Evolutionary conservation across 2,113 vertebrate species (phyloP).

Genomic region (Cynocephalus volans): DNA sequence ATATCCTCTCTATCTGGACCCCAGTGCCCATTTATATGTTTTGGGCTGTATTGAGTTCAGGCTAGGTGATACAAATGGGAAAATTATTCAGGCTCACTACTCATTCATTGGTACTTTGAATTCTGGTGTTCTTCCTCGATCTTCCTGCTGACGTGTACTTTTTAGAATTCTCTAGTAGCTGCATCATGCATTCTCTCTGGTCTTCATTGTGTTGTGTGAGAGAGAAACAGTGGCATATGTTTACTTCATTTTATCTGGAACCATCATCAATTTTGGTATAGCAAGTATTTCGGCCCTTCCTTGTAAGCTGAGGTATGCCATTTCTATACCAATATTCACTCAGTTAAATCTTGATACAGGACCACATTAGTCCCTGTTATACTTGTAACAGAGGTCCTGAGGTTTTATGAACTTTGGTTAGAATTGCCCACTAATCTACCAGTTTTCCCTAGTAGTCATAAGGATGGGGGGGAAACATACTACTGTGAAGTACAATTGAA

Average conservation of each 20-base stretch:
- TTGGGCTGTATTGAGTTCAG: not conserved
- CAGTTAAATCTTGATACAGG: not conserved
- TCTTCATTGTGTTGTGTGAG: not conserved
- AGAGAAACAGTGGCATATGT: not conserved
- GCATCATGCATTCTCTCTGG: not conserved
- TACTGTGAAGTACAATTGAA: not conserved
- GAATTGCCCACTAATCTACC: not conserved
- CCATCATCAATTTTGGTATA: not conserved
- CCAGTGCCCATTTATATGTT: not conserved
- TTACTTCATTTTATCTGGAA: not conserved
- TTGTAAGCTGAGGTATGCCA: not conserved
- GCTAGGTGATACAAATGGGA: not conserved
- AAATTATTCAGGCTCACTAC: not conserved
- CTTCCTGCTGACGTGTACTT: not conserved
- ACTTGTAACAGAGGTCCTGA: not conserved
- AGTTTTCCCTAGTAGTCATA: not conserved
- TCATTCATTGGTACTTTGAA: not conserved
- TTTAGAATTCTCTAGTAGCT: constrained; percentile 6
- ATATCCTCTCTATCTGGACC: not conserved
- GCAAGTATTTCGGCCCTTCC: not conserved
- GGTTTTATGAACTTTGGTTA: not conserved
- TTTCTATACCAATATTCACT: not conserved
- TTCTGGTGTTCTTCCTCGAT: not conserved
- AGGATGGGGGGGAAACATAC: not conserved
- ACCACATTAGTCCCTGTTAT: not conserved